phyloP scores from a whole-genome alignment of 2,797 vertebrate genomes.

The Leptodactylus fallax region DNA sequence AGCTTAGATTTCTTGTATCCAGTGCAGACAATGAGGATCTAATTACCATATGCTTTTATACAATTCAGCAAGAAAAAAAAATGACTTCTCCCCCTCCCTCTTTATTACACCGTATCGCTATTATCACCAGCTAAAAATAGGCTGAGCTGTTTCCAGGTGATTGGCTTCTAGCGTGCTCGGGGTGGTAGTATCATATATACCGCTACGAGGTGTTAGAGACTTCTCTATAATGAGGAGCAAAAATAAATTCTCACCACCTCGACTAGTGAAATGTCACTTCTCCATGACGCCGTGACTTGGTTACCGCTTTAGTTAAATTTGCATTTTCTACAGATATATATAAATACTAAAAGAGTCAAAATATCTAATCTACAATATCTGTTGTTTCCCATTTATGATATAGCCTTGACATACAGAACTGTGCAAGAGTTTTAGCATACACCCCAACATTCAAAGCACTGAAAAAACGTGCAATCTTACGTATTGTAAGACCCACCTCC shows the following conservation, averaged over 20 bases:
- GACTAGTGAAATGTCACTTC: background rate
- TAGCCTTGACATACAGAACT: too few species aligned
- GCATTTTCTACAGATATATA: background rate
- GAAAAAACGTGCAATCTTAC: too few species aligned
- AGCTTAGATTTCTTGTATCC: background rate
- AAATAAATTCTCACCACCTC: conserved; percentile 8
- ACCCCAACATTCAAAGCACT: too few species aligned
- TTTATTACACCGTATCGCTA: background rate
- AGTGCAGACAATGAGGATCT: background rate
- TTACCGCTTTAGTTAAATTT: background rate
- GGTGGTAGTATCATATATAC: background rate
- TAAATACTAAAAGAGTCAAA: too few species aligned
- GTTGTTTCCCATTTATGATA: too few species aligned
- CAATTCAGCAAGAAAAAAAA: background rate
- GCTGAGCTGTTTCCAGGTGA: background rate
- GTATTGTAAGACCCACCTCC: too few species aligned
- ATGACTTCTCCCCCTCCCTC: too few species aligned
- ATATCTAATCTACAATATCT: too few species aligned
- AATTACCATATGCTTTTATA: background rate
- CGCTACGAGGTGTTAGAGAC: background rate
- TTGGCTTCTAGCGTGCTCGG: background rate
- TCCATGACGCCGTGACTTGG: background rate
- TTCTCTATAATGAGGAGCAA: conserved; percentile 8
- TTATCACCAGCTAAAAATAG: conserved; percentile 12
- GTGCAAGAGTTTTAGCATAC: too few species aligned